Base-by-base conservation (phyloP, 2,888 invertebrate genomes). In the Rutpela maculata region DNA sequence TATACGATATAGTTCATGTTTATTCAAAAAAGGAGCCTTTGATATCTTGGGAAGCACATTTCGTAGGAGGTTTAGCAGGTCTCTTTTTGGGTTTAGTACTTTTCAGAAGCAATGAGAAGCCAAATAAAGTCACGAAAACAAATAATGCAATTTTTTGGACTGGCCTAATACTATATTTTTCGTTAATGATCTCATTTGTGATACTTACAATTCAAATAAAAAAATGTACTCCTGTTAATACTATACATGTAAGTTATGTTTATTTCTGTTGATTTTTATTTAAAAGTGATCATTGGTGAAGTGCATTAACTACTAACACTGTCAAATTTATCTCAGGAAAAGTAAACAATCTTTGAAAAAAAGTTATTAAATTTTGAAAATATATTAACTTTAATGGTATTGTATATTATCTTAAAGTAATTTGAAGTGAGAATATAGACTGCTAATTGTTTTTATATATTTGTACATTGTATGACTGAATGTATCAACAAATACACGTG, bases 41-140 rank as follows among this genome's bases (percentile, higher is more conserved):
- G 50, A 92, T 95, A 78, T 94, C 95, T 57, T 93, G 95, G 92
- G 92, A 94, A 0, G 95, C 95, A 6, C 95, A 95, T 86, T 90
- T 92, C 17, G 92, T 93, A 7, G 95, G 95, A 5, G 95, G 94
- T 3, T 87, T 93, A 0, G 91, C 93, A 0, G 95, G 95, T 0
- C 89, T 94, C 1, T 90, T 94, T 7, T 85, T 94, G 3, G 94
- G 93, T 19, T 74, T 81, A 22, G 70, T 80, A 10, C 59, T 79
- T 38, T 81, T 75, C 65, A 78, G 63, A 74, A 62, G 56, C 38
- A 67, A 62, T 6, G 60, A 71, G 15, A 74, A 73, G 2, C 18
- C 31, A 18, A 69, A 67, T 59, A 71, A 70, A 22, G 43, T 17
- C 15, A 57, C 72, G 12, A 73, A 69, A 65, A 50, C 74, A 3